phyloP scores from a whole-genome alignment of 92 coral and sea anemone genomes.

The Epizoanthus rinbou region DNA sequence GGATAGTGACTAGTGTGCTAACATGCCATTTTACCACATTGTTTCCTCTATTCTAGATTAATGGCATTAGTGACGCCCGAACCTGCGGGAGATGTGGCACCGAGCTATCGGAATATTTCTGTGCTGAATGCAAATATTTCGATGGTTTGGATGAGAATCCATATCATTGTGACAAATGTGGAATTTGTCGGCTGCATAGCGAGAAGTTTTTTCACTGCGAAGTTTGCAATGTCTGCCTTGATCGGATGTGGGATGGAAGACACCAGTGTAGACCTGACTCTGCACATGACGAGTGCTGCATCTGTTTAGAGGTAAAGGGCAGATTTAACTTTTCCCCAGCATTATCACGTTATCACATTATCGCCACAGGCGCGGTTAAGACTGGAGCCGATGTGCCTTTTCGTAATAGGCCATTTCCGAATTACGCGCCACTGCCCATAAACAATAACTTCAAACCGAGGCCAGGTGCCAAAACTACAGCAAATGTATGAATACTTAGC shows the following conservation, averaged over 20 bases:
- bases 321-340: too few relatives aligned
- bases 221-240: slow-evolving; percentile 82
- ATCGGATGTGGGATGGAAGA: slow-evolving; percentile 62
- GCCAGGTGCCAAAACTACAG: too few relatives aligned
- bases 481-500: too few relatives aligned
- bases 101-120: slow-evolving; percentile 78
- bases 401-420: too few relatives aligned
- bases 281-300: slow-evolving; percentile 91
- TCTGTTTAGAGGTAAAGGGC: slow-evolving; percentile 75
- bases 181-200: slow-evolving; percentile 80
- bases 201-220: slow-evolving; percentile 91
- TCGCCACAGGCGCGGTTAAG: too few relatives aligned
- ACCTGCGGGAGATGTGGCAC: slow-evolving; percentile 60
- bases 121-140: slow-evolving; percentile 78
- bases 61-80: slow-evolving; percentile 45
- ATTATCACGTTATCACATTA: too few relatives aligned
- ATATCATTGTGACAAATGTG: slow-evolving; percentile 85
- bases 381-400: too few relatives aligned
- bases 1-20: too few relatives aligned
- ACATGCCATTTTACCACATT: too few relatives aligned
- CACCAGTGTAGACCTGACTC: slow-evolving; percentile 87
- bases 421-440: too few relatives aligned
- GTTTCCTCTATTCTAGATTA: slow-evolving; percentile 54
- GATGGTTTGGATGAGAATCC: slow-evolving; percentile 74
- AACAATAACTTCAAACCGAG: too few relatives aligned